phyloP scores from a whole-genome alignment of 2,113 vertebrate species.

The Mugil cephalus region DNA sequence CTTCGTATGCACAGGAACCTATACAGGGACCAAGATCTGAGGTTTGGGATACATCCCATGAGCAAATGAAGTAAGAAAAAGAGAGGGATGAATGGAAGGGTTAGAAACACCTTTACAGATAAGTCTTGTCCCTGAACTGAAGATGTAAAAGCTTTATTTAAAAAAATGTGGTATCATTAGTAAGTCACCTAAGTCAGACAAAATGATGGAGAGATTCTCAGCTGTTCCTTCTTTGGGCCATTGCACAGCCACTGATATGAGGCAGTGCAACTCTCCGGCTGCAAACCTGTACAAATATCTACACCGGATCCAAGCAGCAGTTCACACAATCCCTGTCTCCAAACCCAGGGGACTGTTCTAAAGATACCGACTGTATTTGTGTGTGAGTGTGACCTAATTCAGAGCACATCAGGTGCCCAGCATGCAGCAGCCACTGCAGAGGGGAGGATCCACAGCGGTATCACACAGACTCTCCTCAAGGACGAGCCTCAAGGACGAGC shows the following conservation, averaged over 20 bases:
- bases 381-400: constrained; percentile 65
- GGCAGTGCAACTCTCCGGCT: neutral
- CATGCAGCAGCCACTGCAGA: constrained; percentile 79
- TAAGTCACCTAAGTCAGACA: too few relatives aligned
- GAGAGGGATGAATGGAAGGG: too few relatives aligned
- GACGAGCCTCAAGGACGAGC: constrained; percentile 72
- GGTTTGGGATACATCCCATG: too few relatives aligned
- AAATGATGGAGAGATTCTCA: too few relatives aligned
- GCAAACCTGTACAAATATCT: constrained; percentile 29
- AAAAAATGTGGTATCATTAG: too few relatives aligned
- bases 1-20: too few relatives aligned
- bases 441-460: constrained; percentile 68
- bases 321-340: constrained; percentile 26
- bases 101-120: too few relatives aligned
- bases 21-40: too few relatives aligned
- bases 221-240: neutral
- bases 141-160: too few relatives aligned
- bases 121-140: too few relatives aligned
- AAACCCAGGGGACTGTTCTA: constrained; percentile 51
- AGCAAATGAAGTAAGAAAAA: too few relatives aligned
- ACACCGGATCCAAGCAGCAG: constrained; percentile 21
- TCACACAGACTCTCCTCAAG: constrained; percentile 63
- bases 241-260: neutral
- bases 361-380: constrained; percentile 54
- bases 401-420: constrained; percentile 70